Percentiles rank a stretch among this genome's conserved stretches.
phyloP scores from a whole-genome alignment of 2,888 invertebrate genomes.

The Tenthredo scrophulariae region DNA sequence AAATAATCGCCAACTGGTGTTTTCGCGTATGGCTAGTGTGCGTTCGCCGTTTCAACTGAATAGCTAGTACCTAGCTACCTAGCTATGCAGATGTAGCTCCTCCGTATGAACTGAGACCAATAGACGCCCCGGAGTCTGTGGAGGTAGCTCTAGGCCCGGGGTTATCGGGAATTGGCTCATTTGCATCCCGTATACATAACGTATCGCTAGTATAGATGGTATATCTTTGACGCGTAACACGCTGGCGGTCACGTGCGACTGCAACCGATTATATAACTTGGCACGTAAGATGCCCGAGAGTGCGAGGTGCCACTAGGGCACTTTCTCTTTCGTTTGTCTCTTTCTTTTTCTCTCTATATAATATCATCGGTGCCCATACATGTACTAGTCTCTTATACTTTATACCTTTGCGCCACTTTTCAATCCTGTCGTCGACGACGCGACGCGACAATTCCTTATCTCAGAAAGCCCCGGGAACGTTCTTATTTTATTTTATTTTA shows the following conservation, averaged over 20 bases:
- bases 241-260: conserved; percentile 35
- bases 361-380: conserved; percentile 2
- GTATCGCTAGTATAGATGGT: conserved; percentile 6
- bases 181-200: conserved; percentile 31
- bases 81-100: not conserved
- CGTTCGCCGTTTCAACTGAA: not conserved
- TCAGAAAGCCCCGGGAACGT: not conserved
- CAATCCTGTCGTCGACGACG: not conserved
- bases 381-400: not conserved
- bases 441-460: not conserved
- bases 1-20: not conserved
- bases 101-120: not conserved
- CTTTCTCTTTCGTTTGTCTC: conserved; percentile 60
- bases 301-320: conserved; percentile 57
- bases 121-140: not conserved
- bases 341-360: conserved; percentile 21
- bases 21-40: not conserved
- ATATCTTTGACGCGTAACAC: conserved; percentile 48
- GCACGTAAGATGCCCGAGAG: conserved; percentile 53
- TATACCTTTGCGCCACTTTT: not conserved
- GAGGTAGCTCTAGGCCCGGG: conserved; percentile 1
- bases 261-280: conserved; percentile 63
- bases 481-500: no score
- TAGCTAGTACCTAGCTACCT: not conserved
- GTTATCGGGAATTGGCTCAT: conserved; percentile 34